A percentile compares a stretch with the other conserved stretches of the same genome.
Conservation (phyloP, 30 jellyfish, hydroid and myxozoan genomes). For the Aurelia coerulea region DNA sequence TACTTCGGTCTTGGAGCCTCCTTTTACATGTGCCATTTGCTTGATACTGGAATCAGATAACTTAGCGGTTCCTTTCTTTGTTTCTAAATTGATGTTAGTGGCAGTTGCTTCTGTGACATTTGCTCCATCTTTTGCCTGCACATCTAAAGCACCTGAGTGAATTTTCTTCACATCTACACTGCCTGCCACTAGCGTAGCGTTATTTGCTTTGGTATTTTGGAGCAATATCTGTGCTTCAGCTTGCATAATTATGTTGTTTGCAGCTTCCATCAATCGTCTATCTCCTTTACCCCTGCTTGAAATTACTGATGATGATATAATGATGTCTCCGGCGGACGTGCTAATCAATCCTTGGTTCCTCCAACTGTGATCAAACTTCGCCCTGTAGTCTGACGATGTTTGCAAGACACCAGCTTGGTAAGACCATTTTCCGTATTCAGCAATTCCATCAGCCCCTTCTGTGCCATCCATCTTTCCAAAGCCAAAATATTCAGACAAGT, state of each 20-base stretch:
- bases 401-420: slow-evolving; percentile 7
- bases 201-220: not conserved
- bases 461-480: not conserved
- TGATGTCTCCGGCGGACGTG: slow-evolving; percentile 2
- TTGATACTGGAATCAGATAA: not conserved
- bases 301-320: not conserved
- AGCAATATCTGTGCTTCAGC: not conserved
- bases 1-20: not conserved
- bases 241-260: not conserved
- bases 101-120: not conserved
- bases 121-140: not conserved
- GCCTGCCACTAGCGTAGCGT: not conserved
- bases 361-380: slow-evolving; percentile 4
- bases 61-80: not conserved
- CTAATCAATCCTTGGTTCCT: slow-evolving; percentile 1
- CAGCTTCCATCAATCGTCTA: not conserved
- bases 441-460: not conserved
- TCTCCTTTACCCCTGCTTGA: slow-evolving; percentile 1
- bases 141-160: not conserved
- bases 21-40: not conserved
- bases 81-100: not conserved
- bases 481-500: not conserved
- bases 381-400: slow-evolving; percentile 1
- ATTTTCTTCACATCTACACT: not conserved
- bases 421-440: not conserved